Base-by-base conservation (phyloP, 2,797 vertebrate genomes). In the Helarctos malayanus region DNA sequence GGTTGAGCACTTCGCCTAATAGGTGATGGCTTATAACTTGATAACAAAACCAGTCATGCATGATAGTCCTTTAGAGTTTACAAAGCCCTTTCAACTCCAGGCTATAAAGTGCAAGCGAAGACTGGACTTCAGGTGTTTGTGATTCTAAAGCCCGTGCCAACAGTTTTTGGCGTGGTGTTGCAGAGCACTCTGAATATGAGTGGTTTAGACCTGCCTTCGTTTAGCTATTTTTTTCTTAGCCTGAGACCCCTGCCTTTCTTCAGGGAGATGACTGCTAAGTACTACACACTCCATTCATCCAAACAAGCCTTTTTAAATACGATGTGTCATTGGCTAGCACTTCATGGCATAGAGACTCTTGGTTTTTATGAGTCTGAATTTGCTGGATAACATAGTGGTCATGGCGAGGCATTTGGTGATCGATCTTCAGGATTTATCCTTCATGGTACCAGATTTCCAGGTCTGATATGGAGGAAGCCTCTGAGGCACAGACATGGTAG, bases 261-360 rank as follows among this genome's bases (percentile, higher is more conserved):
- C 65, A 91, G 73, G 56, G 57, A 83, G 41, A 92, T 57, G 41
- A 32, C 95, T 91, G 89, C 76, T 94, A 91, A 96, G 94, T 89
- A 83, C 19, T 85, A 35, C 7, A 73, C 11, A 92, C 59, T 82
- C 10, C 38, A 6, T 38, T 27, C 52, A 78, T 71, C n/a, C 29
- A 96, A 29, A 19, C 14, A 92, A 87, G 38, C 18, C 49, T 90
- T 71, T 90, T 95, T 89, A 94, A 71, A 52, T 73, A 59, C 61
- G 15, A 68, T 35, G 15, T 82, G 38, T 54, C 14, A 16, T 47
- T 85, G 59, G 35, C 76, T 94, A 93, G 71, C 21, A n/a, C 52
- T 81, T 81, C 11, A 54, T 23, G 25, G 73, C 21, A 79, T 23
- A 63, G 65, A 85, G 59, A 89, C 32, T 86, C 32, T 9, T 86